These are phyloP conservation scores for Festucalex cinctus DNA, from an alignment of 2,113 vertebrate genomes.

Conservation along the genomic window DNA sequence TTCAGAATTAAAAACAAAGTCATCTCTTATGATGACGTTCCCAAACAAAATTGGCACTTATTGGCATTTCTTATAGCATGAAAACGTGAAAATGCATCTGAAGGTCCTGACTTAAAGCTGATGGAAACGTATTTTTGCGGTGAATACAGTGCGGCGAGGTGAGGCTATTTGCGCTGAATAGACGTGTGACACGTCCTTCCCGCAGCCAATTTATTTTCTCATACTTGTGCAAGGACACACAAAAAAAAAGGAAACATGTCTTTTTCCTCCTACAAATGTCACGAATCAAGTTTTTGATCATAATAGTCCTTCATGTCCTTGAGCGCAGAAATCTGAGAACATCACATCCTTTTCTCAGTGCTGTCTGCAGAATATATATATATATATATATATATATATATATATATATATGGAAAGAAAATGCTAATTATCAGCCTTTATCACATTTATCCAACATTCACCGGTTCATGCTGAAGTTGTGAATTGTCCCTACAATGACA, in stretches of 20 bases:
- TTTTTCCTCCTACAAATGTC: constrained; percentile 3
- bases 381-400: too few species aligned
- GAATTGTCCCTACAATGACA: not conserved
- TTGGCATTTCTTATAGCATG: not conserved
- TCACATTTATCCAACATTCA: not conserved
- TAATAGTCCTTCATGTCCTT: constrained; percentile 42
- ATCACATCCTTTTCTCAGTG: constrained; percentile 30
- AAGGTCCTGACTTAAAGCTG: not conserved
- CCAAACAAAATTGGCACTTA: not conserved
- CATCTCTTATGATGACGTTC: too few species aligned
- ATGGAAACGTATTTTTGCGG: constrained; percentile 10
- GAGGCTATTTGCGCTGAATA: constrained; percentile 12
- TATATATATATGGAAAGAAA: too few species aligned
- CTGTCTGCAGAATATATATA: constrained; percentile 6
- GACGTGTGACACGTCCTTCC: not conserved
- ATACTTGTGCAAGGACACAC: constrained; percentile 9
- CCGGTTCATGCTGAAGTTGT: not conserved
- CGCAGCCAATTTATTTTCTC: constrained; percentile 8
- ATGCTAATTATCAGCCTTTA: not conserved
- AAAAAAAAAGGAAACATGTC: not conserved
- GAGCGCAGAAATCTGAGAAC: constrained; percentile 35
- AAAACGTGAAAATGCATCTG: not conserved
- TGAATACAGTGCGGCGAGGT: not conserved
- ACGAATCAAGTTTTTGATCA: constrained; percentile 32
- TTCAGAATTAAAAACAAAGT: too few species aligned